Percentiles rank a stretch among this genome's conserved stretches.
phyloP scores from a whole-genome alignment of 2,888 invertebrate genomes.

The Aphodius sticticus region DNA sequence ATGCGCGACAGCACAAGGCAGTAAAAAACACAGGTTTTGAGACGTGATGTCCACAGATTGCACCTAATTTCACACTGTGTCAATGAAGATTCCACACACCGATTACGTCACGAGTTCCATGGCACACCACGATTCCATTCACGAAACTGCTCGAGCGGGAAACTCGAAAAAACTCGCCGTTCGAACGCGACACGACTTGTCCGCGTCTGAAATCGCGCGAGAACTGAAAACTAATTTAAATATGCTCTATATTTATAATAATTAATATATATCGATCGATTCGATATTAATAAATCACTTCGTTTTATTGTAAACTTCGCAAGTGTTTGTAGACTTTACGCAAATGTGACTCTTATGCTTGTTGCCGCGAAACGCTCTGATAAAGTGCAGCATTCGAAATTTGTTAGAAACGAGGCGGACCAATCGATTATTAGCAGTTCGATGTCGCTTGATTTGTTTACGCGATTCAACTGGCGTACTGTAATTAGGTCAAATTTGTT shows the following conservation, averaged over 20 bases:
- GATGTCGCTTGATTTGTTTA: not conserved
- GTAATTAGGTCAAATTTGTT: conserved; percentile 58
- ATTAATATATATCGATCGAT: conserved; percentile 48
- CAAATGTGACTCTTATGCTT: conserved; percentile 55
- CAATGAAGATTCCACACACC: conserved; percentile 4
- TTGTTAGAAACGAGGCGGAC: conserved; percentile 20
- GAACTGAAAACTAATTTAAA: conserved; percentile 56
- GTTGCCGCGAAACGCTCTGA: conserved; percentile 37
- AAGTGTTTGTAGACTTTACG: conserved; percentile 45
- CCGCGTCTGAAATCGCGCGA: conserved; percentile 46
- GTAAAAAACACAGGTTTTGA: not conserved
- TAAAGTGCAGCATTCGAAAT: conserved; percentile 23
- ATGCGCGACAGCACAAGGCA: not conserved
- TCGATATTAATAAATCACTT: conserved; percentile 49
- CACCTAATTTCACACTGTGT: not conserved
- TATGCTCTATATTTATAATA: conserved; percentile 59
- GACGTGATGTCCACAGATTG: not conserved
- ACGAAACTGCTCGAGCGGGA: not conserved
- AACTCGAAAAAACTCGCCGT: not conserved
- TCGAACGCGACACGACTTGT: conserved; percentile 16
- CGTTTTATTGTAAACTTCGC: conserved; percentile 51
- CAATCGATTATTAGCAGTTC: not conserved
- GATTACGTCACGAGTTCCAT: not conserved
- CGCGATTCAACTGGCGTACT: conserved; percentile 29
- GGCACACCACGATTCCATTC: not conserved